Evolutionary conservation across 2,888 invertebrate species (phyloP), one percentile per base, ranked within the genome.

Genomic region (Colostygia pectinataria): DNA sequence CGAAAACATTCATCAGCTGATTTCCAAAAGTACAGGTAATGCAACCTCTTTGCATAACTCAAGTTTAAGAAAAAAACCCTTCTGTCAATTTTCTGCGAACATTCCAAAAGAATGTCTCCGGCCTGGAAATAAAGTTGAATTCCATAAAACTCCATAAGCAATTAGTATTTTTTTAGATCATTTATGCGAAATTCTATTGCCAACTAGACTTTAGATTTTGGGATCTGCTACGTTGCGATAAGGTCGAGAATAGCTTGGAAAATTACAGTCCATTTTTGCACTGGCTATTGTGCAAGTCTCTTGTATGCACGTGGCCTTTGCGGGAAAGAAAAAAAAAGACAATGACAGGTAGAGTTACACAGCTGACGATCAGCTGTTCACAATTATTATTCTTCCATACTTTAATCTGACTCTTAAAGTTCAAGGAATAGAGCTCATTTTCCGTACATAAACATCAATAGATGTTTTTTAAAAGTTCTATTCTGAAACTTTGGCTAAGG

Each of bases 281-380:
- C 59, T 55, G 52, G 56, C 63, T 63, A 68, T 64, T 61, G 61
- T 53, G 56, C 59, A 49, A 59, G 25, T 7, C 31, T 3, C n/a
- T 10, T 29, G 47, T 40, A 53, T 62, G 65, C 71, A 71, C 69
- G 71, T 65, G 62, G 65, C 54, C 47, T 40, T 53, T 51, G 20
- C 48, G 51, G 20, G 18, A 41, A 34, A 53, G 42, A 53, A 48
- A 56, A 63, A 66, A 66, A 67, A 65, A 59, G 55, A 63, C 60
- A 63, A 60, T 36, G 29, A 66, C 71, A 74, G 69, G 68, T 68
- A 73, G 51, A 49, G 46, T 63, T 67, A 54, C 53, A 68, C 78
- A 79, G 76, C 77, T 76, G 78, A 76, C 63, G 49, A 60, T 78
- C 80, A 81, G 80, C 80, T 80, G 80, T 77, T 74, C 43, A 14